These are phyloP conservation scores for Tinea semifulvella DNA, from an alignment of 2,888 invertebrate species.

Conservation along the genomic window DNA sequence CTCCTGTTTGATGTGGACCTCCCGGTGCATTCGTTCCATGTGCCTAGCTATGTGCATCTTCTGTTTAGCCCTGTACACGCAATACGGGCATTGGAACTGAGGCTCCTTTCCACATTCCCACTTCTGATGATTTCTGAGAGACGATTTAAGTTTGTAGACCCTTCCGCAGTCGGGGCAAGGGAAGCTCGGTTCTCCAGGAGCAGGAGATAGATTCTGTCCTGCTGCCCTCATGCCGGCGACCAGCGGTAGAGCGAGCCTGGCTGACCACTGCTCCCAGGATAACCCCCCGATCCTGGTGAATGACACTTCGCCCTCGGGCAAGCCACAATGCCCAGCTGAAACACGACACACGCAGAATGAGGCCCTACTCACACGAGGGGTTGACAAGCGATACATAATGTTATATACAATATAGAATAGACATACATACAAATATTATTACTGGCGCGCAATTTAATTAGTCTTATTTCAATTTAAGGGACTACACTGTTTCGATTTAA, in stretches of 20 bases:
- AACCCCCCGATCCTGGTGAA: slow-evolving; percentile 74
- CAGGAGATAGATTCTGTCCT: slow-evolving; percentile 27
- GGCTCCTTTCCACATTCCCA: slow-evolving; percentile 89
- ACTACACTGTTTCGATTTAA: too few relatives aligned
- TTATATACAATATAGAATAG: slow-evolving; percentile 38
- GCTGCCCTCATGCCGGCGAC: slow-evolving; percentile 67
- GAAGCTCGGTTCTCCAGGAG: slow-evolving; percentile 68
- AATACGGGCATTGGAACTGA: slow-evolving; percentile 83
- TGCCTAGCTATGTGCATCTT: slow-evolving; percentile 86
- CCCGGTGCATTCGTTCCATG: slow-evolving; percentile 85
- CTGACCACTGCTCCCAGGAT: slow-evolving; percentile 79
- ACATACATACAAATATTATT: slow-evolving; percentile 23
- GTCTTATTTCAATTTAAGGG: background rate
- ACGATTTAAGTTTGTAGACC: slow-evolving; percentile 87
- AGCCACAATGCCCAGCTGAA: slow-evolving; percentile 27
- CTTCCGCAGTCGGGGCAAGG: slow-evolving; percentile 85
- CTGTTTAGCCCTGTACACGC: slow-evolving; percentile 84
- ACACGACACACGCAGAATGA: slow-evolving; percentile 18
- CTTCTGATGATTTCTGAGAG: slow-evolving; percentile 83
- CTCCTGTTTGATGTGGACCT: slow-evolving; percentile 63
- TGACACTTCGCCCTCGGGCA: slow-evolving; percentile 73
- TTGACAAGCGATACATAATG: slow-evolving; percentile 47
- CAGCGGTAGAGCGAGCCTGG: slow-evolving; percentile 77
- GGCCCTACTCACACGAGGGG: slow-evolving; percentile 7
- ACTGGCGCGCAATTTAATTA: background rate